phyloP scores from a whole-genome alignment of 2,797 vertebrate species.

The Melopsittacus undulatus region DNA sequence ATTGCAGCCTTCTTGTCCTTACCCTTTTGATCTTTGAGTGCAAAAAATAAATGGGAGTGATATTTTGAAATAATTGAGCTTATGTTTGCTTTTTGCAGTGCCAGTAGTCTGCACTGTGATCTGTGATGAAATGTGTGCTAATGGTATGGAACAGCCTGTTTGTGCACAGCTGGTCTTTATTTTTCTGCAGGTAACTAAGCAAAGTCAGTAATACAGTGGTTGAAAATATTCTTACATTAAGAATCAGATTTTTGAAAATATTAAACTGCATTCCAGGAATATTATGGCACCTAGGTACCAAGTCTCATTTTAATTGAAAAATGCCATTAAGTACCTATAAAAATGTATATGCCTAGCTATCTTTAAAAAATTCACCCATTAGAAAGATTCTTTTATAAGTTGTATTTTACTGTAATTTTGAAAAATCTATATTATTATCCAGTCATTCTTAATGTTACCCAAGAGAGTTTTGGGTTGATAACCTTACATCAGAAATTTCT shows the following conservation, averaged over 20 bases:
- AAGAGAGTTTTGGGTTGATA: neutral
- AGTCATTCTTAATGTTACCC: neutral
- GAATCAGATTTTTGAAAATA: neutral
- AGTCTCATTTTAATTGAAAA: neutral
- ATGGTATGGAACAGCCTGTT: neutral
- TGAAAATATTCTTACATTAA: neutral
- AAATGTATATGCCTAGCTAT: neutral
- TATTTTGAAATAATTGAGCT: neutral
- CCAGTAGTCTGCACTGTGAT: neutral
- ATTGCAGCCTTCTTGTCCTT: neutral
- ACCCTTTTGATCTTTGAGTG: neutral
- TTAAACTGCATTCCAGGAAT: neutral
- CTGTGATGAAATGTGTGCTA: neutral
- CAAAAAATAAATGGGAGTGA: neutral
- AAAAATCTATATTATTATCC: neutral
- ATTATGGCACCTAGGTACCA: neutral
- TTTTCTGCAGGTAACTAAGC: neutral
- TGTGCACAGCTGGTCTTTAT: neutral
- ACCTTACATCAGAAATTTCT: neutral
- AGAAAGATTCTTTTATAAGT: neutral
- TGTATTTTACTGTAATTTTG: neutral
- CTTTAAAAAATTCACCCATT: fast-evolving
- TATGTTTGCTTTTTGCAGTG: neutral
- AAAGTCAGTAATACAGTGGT: neutral
- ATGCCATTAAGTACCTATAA: neutral